Percentiles rank a stretch among this genome's conserved stretches.
phyloP scores from a whole-genome alignment of 2,888 invertebrate species.

The Agrotis puta region DNA sequence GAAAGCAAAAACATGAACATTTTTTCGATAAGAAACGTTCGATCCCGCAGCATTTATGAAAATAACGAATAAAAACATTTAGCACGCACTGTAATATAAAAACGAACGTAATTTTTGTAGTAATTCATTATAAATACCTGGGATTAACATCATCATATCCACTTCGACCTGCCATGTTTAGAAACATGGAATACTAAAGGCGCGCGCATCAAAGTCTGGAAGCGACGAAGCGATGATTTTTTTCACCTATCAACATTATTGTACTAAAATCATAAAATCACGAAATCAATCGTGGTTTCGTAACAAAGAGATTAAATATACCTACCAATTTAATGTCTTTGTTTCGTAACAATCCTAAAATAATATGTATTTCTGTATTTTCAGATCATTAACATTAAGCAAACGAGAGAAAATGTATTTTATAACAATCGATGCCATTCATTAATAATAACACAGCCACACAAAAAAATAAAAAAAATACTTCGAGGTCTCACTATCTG shows the following conservation, averaged over 20 bases:
- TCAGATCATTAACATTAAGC: neutral
- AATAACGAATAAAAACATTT: conserved; percentile 58
- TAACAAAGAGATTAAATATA: too few relatives aligned
- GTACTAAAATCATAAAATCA: neutral
- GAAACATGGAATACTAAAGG: conserved; percentile 90
- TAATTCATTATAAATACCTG: conserved; percentile 91
- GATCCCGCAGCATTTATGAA: conserved; percentile 47
- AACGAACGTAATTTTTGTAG: conserved; percentile 63
- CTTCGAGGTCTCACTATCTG: too few relatives aligned
- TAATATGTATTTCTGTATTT: neutral
- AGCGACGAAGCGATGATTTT: conserved; percentile 61
- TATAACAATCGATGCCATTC: neutral
- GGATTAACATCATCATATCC: conserved; percentile 95
- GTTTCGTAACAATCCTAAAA: neutral
- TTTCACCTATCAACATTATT: conserved; percentile 59
- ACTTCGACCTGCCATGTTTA: conserved; percentile 97
- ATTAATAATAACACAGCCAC: too few relatives aligned
- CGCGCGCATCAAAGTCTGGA: conserved; percentile 83
- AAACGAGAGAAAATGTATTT: neutral
- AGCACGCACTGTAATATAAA: conserved; percentile 55
- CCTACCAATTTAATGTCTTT: too few relatives aligned
- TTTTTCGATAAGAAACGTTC: conserved; percentile 61
- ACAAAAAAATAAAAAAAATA: too few relatives aligned
- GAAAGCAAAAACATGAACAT: conserved; percentile 78
- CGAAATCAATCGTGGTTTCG: too few relatives aligned